Evolutionary conservation across 2,113 vertebrate genomes (phyloP).

Genomic region (Gobiocypris rarus): DNA sequence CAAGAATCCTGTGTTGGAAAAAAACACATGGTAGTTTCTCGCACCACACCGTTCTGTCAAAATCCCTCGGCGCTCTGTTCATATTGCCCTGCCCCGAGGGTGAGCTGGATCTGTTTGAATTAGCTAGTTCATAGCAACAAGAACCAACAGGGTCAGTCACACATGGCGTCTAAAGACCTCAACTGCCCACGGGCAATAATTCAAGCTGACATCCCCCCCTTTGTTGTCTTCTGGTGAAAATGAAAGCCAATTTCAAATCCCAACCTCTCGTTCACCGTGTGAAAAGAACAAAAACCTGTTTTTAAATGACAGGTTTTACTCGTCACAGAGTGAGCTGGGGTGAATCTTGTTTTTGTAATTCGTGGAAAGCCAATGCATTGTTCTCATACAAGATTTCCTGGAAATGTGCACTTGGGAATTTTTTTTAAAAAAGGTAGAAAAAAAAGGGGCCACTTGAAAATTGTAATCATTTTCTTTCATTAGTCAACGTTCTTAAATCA

Average conservation of each 20-base stretch:
- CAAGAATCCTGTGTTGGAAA: not conserved
- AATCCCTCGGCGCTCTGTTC: constrained; percentile 29
- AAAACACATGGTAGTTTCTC: not conserved
- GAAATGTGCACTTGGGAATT: not conserved
- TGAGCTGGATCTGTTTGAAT: constrained; percentile 52
- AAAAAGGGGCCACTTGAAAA: not conserved
- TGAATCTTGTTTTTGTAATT: not conserved
- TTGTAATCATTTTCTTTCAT: not conserved
- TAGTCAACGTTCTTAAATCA: not conserved
- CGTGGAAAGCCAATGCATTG: not conserved
- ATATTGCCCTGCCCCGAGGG: constrained; percentile 32
- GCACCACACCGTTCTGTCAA: constrained; percentile 15
- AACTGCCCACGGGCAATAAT: constrained; percentile 50
- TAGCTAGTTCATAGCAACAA: constrained; percentile 55
- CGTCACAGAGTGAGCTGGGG: not conserved
- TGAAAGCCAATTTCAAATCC: constrained; percentile 32
- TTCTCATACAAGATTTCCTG: not conserved
- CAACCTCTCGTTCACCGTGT: not conserved
- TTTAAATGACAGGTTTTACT: not conserved
- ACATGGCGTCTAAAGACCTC: constrained; percentile 57
- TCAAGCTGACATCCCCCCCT: constrained; percentile 37
- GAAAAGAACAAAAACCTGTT: constrained; percentile 1
- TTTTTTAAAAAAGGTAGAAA: not conserved
- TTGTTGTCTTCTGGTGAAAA: constrained; percentile 28
- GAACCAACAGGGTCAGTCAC: constrained; percentile 55